Evolutionary conservation across 1,140 invertebrate genomes (phyloP), one percentile per base, ranked within the genome.

Genomic region (Trypoxylus dichotomus): DNA sequence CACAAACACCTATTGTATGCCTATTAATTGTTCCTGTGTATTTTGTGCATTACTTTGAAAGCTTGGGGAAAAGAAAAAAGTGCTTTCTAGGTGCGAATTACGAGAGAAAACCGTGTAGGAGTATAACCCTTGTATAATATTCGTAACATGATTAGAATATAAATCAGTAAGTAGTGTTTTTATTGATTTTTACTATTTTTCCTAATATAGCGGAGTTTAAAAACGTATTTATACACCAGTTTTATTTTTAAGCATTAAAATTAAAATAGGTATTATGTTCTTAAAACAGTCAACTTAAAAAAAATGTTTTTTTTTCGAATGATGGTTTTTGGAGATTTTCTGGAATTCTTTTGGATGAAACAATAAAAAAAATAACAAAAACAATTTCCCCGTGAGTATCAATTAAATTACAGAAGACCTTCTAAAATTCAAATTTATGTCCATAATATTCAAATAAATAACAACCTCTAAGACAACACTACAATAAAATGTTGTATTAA

Each of bases 61-160:
- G 60, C 60, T 63, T 27, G 25, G 10, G 19, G 25, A 63, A 24
- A 11, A 5, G 60, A 27, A 11, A 27, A 63, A 24, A 47, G 43
- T 15, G 60, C 6, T 13, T 24, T 19, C 24, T 63, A 63, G 8
- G 60, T 63, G 60, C 10, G 2, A 25, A 58, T 58, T 21, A 58
- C 15, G 15, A 58, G 54, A n/a, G 54, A 7, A 63, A 63, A 19
- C 60, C 19, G 19, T 27, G 24, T 63, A 63, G 60, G 60, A 63
- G 25, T 63, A 63, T 63, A 25, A 63, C 19, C 3, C 54, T 63
- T 63, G 25, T 19, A 27, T 63, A 19, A 63, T 63, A 63, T 63
- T 21, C 60, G 25, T 63, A 63, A 63, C 60, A 63, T 63, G 60
- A 63, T 63, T 27, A 63, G 60, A 63, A 63, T 63, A 63, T 63